Evolutionary conservation across 2,888 invertebrate genomes (phyloP), one percentile per base, ranked within the genome.

Genomic region (Epistrophe eligans): DNA sequence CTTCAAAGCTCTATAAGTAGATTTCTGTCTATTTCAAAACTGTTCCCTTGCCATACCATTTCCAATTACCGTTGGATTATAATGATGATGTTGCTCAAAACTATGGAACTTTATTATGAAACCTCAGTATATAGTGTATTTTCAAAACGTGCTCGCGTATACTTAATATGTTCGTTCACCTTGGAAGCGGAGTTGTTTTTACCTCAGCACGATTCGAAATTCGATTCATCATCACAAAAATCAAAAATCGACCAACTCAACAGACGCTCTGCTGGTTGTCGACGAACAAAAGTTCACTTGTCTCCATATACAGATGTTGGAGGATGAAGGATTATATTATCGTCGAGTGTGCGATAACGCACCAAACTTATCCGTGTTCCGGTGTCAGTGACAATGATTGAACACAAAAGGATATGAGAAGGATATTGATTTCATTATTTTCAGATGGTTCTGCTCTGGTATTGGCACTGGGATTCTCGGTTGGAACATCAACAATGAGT

Each of bases 321-420:
- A 64, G 67, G 40, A 58, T 50, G 38, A 19, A 58, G 57, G 57
- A 57, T 64, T 48, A 35, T 76, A 57, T 64, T 48, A 35, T 76
- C 76, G 43, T 24, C 17, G 50, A 64, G 72, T 58, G 40, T 58
- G 73, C 13, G 80, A 67, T 48, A 66, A 40, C 55, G 50, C 48
- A 77, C 57, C 19, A 70, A 81, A 82, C 50, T 60, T 80, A 58
- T 70, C 76, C 55, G 60, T 81, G 15, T 77, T 43, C 58, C 71
- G 58, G 58, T 72, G 82, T 66, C 50, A 38, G 52, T 43, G 77
- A 72, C 58, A 62, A 43, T 82, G 64, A 66, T 57, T 55, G 55
- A 70, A 72, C 70, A 55, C 28, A 79, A 40, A 70, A 67, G 50
- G 17, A 24, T 32, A 38, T 38, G 19, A 5, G 28, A 17, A 71